Evolutionary conservation across 2,797 vertebrate species (phyloP), one percentile per base, ranked within the genome.

Genomic region (Garrulus glandarius): DNA sequence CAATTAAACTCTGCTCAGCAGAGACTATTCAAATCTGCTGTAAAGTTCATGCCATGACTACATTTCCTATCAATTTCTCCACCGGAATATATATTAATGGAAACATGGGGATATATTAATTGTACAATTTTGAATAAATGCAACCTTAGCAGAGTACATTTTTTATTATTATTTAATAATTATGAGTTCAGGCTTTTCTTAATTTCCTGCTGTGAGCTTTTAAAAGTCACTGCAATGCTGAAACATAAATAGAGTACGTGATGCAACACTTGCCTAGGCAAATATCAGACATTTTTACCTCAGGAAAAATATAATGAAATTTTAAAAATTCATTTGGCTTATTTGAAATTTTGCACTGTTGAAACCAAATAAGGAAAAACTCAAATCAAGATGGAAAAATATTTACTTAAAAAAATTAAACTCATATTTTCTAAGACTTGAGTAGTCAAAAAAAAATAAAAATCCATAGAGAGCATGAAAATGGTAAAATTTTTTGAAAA

Each of bases 161-260:
- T 96, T 95, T 97, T 94, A 94, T 96, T 96, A 97, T 95, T 94
- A 96, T 96, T 97, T 96, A 95, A 96, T 96, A 96, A 97, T 95
- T 95, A 95, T 43, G 92, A 95, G 92, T 96, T 96, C 95, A 95
- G 55, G 89, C 85, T 94, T 96, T 96, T 94, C 94, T 95, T 96
- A 89, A 96, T 97, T 96, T 94, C 94, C 96, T 97, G 94, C 95
- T 96, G 94, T 94, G 94, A 94, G 93, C 95, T 97, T 96, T 96
- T 96, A 96, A 97, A 96, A 95, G 95, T 95, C 59, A 92, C 72
- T 39, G 90, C 53, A 87, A 92, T 72, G 56, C 93, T 96, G 95
- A 95, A 95, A 90, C 93, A 97, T 95, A 97, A 96, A 95, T 93
- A 96, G 89, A 96, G 74, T 96, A 95, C 82, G 90, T 96, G 96